Evolutionary conservation across 2,888 invertebrate species (phyloP), one percentile per base, ranked within the genome.

Genomic region (Cataglyphis livida): DNA sequence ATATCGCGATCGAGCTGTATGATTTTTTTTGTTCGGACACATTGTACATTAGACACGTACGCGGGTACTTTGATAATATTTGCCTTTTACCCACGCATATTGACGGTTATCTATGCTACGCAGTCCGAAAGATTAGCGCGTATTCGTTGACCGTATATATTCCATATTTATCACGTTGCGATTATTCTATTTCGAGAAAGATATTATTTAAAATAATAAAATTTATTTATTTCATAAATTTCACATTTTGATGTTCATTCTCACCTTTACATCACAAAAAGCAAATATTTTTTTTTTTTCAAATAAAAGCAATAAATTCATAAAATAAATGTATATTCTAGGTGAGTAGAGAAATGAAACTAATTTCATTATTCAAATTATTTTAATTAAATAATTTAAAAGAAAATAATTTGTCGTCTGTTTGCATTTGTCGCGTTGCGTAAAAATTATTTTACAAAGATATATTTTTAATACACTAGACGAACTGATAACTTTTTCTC

Each of bases 401-500:
- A n/a, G 48, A 1, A 51, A 51, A 51, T 51, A 18, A n/a, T 51
- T 51, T 7, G 18, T 18, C 48, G 18, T 1, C 1, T 1, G 18
- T 48, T 48, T 48, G 18, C 18, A 48, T 48, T 48, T 48, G 48
- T n/a, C 48, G 48, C 48, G 7, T 51, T n/a, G 48, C 48, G 54
- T 12, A 25, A 4, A 57, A 21, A 21, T 6, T 12, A 51, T 15
- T 65, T 66, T 32, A 25, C 4, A 44, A 21, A 59, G 25, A 44
- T 32, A 44, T 78, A 51, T 48, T 28, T 41, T 28, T 68, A 44
- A 59, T 68, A 12, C n/a, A 59, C 21, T 44, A 35, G 15, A 21
- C 65, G 9, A 54, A 12, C 54, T 35, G 35, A 78, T 76, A 28
- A 41, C 12, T 59, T 78, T 68, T 44, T 68, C 44, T 59, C 44